Evolutionary conservation across 2,888 invertebrate species (phyloP).

Genomic region (Campoletis raptor): DNA sequence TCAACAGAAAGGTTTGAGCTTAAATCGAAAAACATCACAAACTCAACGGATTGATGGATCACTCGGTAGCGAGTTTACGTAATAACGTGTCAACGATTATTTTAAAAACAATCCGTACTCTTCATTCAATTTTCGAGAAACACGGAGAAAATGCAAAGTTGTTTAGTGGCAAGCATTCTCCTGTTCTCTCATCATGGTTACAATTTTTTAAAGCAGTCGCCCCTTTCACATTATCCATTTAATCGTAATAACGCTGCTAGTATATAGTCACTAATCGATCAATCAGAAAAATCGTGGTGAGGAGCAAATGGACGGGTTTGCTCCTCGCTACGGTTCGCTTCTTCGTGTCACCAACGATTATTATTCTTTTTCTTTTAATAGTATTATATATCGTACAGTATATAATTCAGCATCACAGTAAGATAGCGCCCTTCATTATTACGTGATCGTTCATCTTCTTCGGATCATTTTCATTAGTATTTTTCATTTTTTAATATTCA

Average conservation of each 20-base stretch:
- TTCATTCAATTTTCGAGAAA: constrained; percentile 70
- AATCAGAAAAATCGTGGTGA: constrained; percentile 55
- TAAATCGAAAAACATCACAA: constrained; percentile 32
- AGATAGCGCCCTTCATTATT: constrained; percentile 84
- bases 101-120: constrained; percentile 56
- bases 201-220: constrained; percentile 54
- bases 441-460: constrained; percentile 80
- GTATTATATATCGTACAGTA: constrained; percentile 78
- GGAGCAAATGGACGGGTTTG: constrained; percentile 65
- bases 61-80: constrained; percentile 37
- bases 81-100: constrained; percentile 32
- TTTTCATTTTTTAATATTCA: constrained; percentile 55
- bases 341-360: constrained; percentile 52
- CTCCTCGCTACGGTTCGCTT: constrained; percentile 55
- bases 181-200: constrained; percentile 41
- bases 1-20: neutral
- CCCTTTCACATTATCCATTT: constrained; percentile 62
- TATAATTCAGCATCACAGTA: constrained; percentile 84
- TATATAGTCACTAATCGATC: constrained; percentile 54
- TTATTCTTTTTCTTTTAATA: constrained; percentile 65
- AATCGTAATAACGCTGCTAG: constrained; percentile 57
- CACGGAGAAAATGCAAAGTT: constrained; percentile 69
- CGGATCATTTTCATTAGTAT: constrained; percentile 71
- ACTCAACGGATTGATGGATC: constrained; percentile 50
- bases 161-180: constrained; percentile 45